A percentile compares a stretch with the other conserved stretches of the same genome.
Evolutionary conservation across 2,113 vertebrate genomes (phyloP).

Genomic region (Eptatretus burgeri): DNA sequence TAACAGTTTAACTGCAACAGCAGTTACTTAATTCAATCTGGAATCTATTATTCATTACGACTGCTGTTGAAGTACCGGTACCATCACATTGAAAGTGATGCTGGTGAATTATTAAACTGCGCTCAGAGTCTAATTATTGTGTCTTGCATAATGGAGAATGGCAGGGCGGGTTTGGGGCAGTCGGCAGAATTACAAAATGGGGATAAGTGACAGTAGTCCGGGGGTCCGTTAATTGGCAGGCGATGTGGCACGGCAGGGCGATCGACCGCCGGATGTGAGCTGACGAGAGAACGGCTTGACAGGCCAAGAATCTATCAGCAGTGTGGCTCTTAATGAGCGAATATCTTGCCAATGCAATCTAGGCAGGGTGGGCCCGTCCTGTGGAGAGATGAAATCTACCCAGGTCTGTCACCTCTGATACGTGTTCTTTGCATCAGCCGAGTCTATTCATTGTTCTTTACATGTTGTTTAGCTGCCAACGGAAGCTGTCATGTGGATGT

Average conservation of each 20-base stretch:
- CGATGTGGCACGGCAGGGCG: background rate
- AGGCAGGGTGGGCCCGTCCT: too few relatives aligned
- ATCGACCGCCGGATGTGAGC: background rate
- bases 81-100: slow-evolving; percentile 3
- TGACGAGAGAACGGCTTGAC: too few relatives aligned
- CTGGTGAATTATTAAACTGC: slow-evolving; percentile 5
- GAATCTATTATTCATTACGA: slow-evolving; percentile 6
- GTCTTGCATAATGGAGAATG: slow-evolving; percentile 5
- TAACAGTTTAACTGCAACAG: slow-evolving; percentile 1
- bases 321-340: too few relatives aligned
- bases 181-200: background rate
- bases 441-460: too few relatives aligned
- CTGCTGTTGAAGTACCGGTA: slow-evolving; percentile 2
- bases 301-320: too few relatives aligned
- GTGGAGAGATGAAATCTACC: too few relatives aligned
- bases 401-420: too few relatives aligned
- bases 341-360: too few relatives aligned
- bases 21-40: slow-evolving; percentile 6
- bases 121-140: slow-evolving; percentile 5
- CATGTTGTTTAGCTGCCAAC: too few relatives aligned
- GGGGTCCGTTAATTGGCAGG: background rate
- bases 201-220: too few relatives aligned
- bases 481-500: too few relatives aligned
- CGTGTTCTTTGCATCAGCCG: too few relatives aligned
- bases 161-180: slow-evolving; percentile 2